Evolutionary conservation across 1,140 invertebrate genomes (phyloP).

Genomic region (Tigriopus japonicus): DNA sequence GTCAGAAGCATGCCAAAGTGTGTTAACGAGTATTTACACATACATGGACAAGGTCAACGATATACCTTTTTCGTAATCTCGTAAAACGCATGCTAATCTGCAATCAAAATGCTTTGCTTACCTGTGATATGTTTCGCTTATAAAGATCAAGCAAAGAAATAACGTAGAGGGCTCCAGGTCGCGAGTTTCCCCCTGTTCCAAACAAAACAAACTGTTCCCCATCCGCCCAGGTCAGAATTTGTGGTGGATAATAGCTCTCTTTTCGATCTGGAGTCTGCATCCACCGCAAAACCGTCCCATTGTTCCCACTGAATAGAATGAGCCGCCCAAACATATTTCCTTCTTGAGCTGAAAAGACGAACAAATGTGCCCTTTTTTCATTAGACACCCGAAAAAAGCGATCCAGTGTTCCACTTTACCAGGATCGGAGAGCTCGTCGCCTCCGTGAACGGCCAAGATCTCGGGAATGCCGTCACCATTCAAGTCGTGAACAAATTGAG

Average conservation of each 20-base stretch:
- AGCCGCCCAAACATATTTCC: slow-evolving; percentile 34
- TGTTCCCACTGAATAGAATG: slow-evolving; percentile 46
- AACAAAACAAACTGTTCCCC: slow-evolving; percentile 39
- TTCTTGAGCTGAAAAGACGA: slow-evolving; percentile 19
- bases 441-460: slow-evolving; percentile 46
- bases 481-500: slow-evolving; percentile 47
- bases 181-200: slow-evolving; percentile 51
- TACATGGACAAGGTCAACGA: too few relatives aligned
- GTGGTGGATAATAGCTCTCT: slow-evolving; percentile 52
- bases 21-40: too few relatives aligned
- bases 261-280: slow-evolving; percentile 41
- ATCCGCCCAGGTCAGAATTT: slow-evolving; percentile 35
- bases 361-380: too few relatives aligned
- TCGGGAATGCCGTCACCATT: slow-evolving; percentile 50
- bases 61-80: too few relatives aligned
- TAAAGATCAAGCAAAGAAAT: slow-evolving; percentile 36
- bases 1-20: too few relatives aligned
- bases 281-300: slow-evolving; percentile 39
- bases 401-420: too few relatives aligned
- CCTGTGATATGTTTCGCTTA: slow-evolving; percentile 33
- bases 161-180: slow-evolving; percentile 45
- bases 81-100: too few relatives aligned
- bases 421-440: slow-evolving; percentile 32
- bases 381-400: too few relatives aligned
- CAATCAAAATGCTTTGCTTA: too few relatives aligned